phyloP scores from a whole-genome alignment of 2,113 vertebrate species.

The Synodontis membranacea region DNA sequence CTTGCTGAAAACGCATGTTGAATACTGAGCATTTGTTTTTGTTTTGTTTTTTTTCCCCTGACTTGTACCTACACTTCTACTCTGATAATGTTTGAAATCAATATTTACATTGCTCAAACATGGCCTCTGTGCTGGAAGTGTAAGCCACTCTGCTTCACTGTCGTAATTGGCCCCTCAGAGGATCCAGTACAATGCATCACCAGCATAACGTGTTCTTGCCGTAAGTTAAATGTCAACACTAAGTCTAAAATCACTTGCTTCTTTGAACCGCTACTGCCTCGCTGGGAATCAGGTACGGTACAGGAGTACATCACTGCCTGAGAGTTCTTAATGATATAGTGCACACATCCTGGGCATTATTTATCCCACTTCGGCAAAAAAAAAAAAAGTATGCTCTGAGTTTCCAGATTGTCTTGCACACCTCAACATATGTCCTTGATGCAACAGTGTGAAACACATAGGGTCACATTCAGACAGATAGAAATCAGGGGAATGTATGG shows the following conservation, averaged over 20 bases:
- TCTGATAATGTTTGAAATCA: slow-evolving; percentile 10
- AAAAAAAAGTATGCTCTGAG: slow-evolving; percentile 35
- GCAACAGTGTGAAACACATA: slow-evolving; percentile 35
- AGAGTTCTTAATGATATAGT: slow-evolving; percentile 57
- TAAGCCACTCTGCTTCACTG: slow-evolving; percentile 60
- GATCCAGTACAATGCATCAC: slow-evolving; percentile 54
- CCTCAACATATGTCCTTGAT: slow-evolving; percentile 44
- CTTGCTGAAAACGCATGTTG: neutral
- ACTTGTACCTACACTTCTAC: neutral
- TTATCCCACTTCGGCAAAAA: slow-evolving; percentile 12
- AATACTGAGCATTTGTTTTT: slow-evolving; percentile 7
- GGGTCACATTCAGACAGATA: slow-evolving; percentile 38
- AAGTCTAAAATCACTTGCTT: slow-evolving; percentile 14
- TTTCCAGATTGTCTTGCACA: slow-evolving; percentile 51
- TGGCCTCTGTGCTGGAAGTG: slow-evolving; percentile 44
- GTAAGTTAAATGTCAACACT: slow-evolving; percentile 48
- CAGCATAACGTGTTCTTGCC: slow-evolving; percentile 56
- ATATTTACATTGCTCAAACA: slow-evolving; percentile 32
- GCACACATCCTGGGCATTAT: slow-evolving; percentile 38
- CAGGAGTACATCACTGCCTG: slow-evolving; percentile 29
- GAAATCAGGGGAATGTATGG: neutral
- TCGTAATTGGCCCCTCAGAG: slow-evolving; percentile 74
- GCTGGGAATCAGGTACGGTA: slow-evolving; percentile 19
- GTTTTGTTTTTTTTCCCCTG: neutral
- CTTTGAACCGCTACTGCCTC: neutral